Evolutionary conservation across 2,888 invertebrate genomes (phyloP), one percentile per base, ranked within the genome.

Genomic region (Drosophila niveifrons): DNA sequence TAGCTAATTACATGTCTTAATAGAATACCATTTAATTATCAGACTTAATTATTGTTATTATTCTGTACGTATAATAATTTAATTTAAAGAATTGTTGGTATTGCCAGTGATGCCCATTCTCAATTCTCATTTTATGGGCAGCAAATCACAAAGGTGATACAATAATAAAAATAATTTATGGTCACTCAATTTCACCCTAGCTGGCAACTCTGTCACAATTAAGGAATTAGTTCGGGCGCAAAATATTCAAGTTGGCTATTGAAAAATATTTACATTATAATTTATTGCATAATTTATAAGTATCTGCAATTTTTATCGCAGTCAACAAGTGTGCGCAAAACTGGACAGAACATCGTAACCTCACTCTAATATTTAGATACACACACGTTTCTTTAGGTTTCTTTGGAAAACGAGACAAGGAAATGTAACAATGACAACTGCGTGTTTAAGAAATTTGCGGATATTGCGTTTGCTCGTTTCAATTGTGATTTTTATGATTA

Each of bases 391-490:
- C n/a, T 10, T 31, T 36, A n/a, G 36, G 3, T 34, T 34, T 23
- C 23, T 23, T 6, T 23, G 1, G 31, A 10, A 31, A 11, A 10
- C 9, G 3, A 1, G n/a, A 6, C 6, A 36, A 36, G 36, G 36
- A 36, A 36, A 36, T 36, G 11, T n/a, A 36, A 36, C 41, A 56
- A 83, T 70, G 65, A 61, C 65, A 48, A 74, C 85, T 66, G 83
- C 83, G 68, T 82, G 58, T 74, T 65, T 91, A 59, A 92, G 92
- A 75, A 92, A 91, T 78, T 91, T 91, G 76, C 93, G 93, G 74
- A 90, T 93, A 69, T 78, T 93, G 71, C 91, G 93, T 81, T 86
- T 93, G 65, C 82, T 93, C 73, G 90, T 93, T 68, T 83, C 93
- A 64, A 82, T 88, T 47, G 92, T 91, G 61, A 90, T 93, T 46